phyloP scores from a whole-genome alignment of 2,113 vertebrate species.

The Penelope pileata region DNA sequence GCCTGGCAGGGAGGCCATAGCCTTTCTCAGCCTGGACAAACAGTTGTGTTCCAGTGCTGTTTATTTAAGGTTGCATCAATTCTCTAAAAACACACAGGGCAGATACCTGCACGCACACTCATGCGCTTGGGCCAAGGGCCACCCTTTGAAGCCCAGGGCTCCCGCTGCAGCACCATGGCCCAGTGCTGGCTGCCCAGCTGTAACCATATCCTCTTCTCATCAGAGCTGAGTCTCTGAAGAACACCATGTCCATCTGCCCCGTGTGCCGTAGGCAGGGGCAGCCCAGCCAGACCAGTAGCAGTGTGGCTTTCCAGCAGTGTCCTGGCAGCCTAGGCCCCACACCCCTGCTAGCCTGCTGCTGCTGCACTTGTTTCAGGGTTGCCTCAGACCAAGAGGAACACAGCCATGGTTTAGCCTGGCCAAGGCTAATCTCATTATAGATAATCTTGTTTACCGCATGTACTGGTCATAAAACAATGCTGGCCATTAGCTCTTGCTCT shows the following conservation, averaged over 20 bases:
- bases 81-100: not conserved
- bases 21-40: not conserved
- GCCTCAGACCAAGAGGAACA: slow-evolving; percentile 45
- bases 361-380: not conserved
- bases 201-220: not conserved
- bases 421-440: slow-evolving; percentile 57
- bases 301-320: not conserved
- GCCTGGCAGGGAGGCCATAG: no score
- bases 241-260: not conserved
- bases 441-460: slow-evolving; percentile 60
- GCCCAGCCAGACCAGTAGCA: not conserved
- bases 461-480: not conserved
- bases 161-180: not conserved
- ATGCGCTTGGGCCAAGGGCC: no score
- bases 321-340: not conserved
- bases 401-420: slow-evolving; percentile 42
- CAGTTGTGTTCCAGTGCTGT: not conserved
- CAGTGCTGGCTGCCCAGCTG: not conserved
- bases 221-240: not conserved
- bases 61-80: not conserved
- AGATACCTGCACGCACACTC: no score
- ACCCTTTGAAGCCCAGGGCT: not conserved
- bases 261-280: not conserved
- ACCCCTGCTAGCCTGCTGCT: not conserved
- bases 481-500: slow-evolving; percentile 21